A percentile compares a stretch with the other conserved stretches of the same genome.
Evolutionary conservation across 2,797 vertebrate genomes (phyloP).

Genomic region (Lates japonicus): DNA sequence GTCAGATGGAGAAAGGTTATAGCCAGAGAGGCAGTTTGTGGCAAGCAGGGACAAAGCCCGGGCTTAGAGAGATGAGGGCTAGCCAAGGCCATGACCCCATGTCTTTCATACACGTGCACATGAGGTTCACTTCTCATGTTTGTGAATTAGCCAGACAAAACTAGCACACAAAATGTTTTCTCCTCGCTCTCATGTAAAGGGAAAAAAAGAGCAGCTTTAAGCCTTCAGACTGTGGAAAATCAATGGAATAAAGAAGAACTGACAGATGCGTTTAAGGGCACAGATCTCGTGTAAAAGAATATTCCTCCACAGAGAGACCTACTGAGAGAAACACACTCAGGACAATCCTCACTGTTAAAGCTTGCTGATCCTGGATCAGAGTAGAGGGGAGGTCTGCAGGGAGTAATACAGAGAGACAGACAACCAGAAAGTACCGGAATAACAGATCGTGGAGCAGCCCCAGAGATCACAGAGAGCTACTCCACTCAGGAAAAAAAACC

Average conservation of each 20-base stretch:
- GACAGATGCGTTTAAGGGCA: conserved; percentile 88
- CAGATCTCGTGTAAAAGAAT: conserved; percentile 82
- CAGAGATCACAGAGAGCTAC: conserved; percentile 54
- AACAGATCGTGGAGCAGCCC: conserved; percentile 60
- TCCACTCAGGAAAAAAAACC: conserved; percentile 23
- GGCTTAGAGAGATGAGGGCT: conserved; percentile 41
- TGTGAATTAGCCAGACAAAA: conserved; percentile 45
- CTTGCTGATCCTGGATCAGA: conserved; percentile 80
- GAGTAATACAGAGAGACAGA: conserved; percentile 70
- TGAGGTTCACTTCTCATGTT: conserved; percentile 52
- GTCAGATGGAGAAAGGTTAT: conserved; percentile 61
- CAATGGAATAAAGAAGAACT: conserved; percentile 86
- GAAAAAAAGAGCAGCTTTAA: conserved; percentile 37
- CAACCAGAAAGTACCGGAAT: conserved; percentile 58
- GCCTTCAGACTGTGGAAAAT: conserved; percentile 64
- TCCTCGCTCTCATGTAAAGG: background rate
- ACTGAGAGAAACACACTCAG: conserved; percentile 63
- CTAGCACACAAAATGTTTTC: conserved; percentile 5
- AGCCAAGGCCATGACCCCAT: conserved; percentile 43
- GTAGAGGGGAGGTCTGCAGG: conserved; percentile 65
- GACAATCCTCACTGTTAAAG: conserved; percentile 70
- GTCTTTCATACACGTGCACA: conserved; percentile 51
- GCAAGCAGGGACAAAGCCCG: conserved; percentile 30
- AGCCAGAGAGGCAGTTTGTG: conserved; percentile 53
- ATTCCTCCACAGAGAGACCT: conserved; percentile 74